Base-by-base conservation (phyloP, 1,140 invertebrate genomes). In the Anastrepha obliqua region DNA sequence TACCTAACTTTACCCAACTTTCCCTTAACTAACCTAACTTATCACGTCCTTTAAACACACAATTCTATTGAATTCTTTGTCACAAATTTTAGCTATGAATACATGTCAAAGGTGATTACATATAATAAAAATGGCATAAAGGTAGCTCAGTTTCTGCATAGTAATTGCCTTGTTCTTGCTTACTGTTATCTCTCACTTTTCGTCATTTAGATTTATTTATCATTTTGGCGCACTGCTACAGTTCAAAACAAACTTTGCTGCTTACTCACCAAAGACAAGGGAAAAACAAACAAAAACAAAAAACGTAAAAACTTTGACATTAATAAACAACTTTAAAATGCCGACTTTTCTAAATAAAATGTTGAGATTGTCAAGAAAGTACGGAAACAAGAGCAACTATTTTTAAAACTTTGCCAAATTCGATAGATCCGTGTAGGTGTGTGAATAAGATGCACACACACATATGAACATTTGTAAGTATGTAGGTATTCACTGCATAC, bases 241-340 rank as follows among this genome's bases (percentile, higher is more conserved):
- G 11, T 70, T 70, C 13, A 29, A 39, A 70, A 29, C 65, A 70
- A 70, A 70, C 39, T 70, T 70, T 44, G 65, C 2, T 70, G 39
- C 39, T 70, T 20, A 20, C 64, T 11, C n/a, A 29, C 29, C 29
- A 29, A 29, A 29, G 29, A 29, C 29, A 29, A 29, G 29, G 29
- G 29, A 1, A 29, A 29, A 29, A 29, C n/a, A n/a, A n/a, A n/a
- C n/a, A 29, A 29, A 0, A 20, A 29, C 8, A 39, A 39, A 67
- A 67, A 29, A 67, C 64, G 29, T 67, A 67, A 67, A 67, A 67
- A 67, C 64, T 67, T 67, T 67, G 9, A 9, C 39, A 67, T 42
- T 67, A 6, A 67, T 67, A 67, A 67, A 67, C 29, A 67, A 70
- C 20, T 70, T 70, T 70, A 9, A 67, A 67, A 67, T 70, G 39